Conservation (phyloP, 2,888 invertebrate species). For the Heliconius erato region DNA sequence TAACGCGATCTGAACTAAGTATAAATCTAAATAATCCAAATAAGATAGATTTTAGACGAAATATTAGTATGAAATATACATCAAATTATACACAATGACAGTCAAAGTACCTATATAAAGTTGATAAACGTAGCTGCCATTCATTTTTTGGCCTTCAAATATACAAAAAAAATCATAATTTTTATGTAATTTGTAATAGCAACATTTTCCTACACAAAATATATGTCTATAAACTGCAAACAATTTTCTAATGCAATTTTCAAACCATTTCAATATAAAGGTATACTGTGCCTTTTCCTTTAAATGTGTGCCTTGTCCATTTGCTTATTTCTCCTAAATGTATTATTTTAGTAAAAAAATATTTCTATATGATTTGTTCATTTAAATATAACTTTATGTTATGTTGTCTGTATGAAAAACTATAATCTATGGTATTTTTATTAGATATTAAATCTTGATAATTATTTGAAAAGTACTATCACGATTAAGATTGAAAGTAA, state of each 20-base stretch:
- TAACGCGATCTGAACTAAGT: no score
- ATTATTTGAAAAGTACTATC: not conserved
- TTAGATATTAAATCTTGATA: no score
- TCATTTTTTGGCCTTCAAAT: not conserved
- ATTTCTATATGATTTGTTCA: slow-evolving; percentile 6
- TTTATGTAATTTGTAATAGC: not conserved
- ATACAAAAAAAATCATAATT: not conserved
- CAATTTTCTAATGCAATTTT: not conserved
- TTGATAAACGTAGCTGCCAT: not conserved
- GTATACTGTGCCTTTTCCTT: slow-evolving; percentile 38
- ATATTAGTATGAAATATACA: no score
- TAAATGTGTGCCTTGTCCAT: slow-evolving; percentile 37
- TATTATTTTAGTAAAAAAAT: slow-evolving; percentile 32
- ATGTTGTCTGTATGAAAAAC: not conserved
- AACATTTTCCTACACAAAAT: not conserved
- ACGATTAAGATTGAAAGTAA: not conserved
- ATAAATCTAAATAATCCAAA: no score
- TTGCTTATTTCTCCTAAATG: slow-evolving; percentile 32
- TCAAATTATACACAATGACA: no score
- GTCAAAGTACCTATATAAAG: no score
- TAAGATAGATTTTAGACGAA: no score
- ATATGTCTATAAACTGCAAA: not conserved
- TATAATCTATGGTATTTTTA: not conserved
- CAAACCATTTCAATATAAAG: slow-evolving; percentile 22
- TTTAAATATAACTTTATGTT: not conserved